These are phyloP conservation scores for Pterostichus madidus DNA, from an alignment of 2,888 invertebrate genomes.

Conservation along the genomic window DNA sequence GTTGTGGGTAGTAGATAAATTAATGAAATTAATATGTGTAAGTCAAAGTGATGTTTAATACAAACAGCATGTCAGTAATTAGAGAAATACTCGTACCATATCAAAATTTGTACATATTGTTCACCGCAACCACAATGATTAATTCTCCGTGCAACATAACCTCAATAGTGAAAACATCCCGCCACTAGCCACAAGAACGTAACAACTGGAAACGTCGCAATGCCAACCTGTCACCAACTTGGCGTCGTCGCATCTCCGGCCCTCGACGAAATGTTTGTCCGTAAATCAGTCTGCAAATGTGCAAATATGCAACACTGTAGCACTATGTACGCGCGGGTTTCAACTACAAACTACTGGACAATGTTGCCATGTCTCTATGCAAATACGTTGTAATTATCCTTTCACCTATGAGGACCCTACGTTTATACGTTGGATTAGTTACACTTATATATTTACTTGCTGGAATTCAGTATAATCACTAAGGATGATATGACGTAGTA, in stretches of 20 bases:
- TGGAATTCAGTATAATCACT: not conserved
- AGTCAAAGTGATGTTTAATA: too few relatives aligned
- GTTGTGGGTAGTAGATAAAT: too few relatives aligned
- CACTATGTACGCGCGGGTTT: slow-evolving; percentile 10
- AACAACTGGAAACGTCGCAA: slow-evolving; percentile 36
- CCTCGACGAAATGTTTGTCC: slow-evolving; percentile 38
- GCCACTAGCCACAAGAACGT: slow-evolving; percentile 28
- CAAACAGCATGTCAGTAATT: slow-evolving; percentile 1
- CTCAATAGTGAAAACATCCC: slow-evolving; percentile 52
- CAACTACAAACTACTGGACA: slow-evolving; percentile 31
- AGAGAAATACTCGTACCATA: not conserved
- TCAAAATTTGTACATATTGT: slow-evolving; percentile 37
- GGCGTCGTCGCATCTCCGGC: slow-evolving; percentile 1
- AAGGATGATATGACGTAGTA: not conserved
- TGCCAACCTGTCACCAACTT: slow-evolving; percentile 37
- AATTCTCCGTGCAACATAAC: slow-evolving; percentile 43
- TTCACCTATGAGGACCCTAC: slow-evolving; percentile 28
- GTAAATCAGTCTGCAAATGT: slow-evolving; percentile 49
- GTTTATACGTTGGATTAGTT: slow-evolving; percentile 11
- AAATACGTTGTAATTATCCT: slow-evolving; percentile 37
- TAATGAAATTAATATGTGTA: too few relatives aligned
- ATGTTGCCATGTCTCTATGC: slow-evolving; percentile 38
- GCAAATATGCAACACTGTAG: slow-evolving; percentile 48
- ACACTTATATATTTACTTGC: slow-evolving; percentile 18
- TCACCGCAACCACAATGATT: slow-evolving; percentile 14